Evolutionary conservation across 2,888 invertebrate genomes (phyloP).

Genomic region (Ethmia dodecea): DNA sequence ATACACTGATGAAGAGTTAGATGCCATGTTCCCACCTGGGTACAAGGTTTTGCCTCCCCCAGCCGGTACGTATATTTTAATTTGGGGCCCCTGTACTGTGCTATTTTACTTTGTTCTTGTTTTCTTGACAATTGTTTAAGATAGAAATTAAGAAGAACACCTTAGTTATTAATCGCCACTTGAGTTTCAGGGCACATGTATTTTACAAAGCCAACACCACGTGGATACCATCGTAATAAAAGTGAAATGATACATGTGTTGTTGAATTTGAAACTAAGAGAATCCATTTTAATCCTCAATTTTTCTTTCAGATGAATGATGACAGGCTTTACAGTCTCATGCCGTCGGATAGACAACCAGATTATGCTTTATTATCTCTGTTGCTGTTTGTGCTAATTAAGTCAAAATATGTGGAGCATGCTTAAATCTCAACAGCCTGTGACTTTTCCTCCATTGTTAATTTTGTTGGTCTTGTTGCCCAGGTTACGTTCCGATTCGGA

Average conservation of each 20-base stretch:
- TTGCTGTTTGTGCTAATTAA: slow-evolving; percentile 31
- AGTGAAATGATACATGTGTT: slow-evolving; percentile 49
- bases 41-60: slow-evolving; percentile 98
- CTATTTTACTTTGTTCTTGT: slow-evolving; percentile 8
- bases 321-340: slow-evolving; percentile 63
- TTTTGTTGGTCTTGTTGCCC: slow-evolving; percentile 50
- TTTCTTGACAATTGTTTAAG: slow-evolving; percentile 21
- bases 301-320: slow-evolving; percentile 75
- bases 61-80: slow-evolving; percentile 78
- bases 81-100: slow-evolving; percentile 7
- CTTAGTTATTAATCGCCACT: slow-evolving; percentile 63
- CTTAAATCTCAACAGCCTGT: slow-evolving; percentile 22
- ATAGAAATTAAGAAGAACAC: slow-evolving; percentile 33
- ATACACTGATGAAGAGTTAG: slow-evolving; percentile 97
- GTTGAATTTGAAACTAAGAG: slow-evolving; percentile 39
- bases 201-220: slow-evolving; percentile 47
- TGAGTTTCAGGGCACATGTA: slow-evolving; percentile 75
- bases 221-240: slow-evolving; percentile 38
- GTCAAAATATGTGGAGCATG: slow-evolving; percentile 15
- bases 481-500: slow-evolving; percentile 96
- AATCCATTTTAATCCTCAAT: slow-evolving; percentile 56
- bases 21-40: slow-evolving; percentile 98
- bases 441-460: slow-evolving; percentile 27
- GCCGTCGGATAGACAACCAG: slow-evolving; percentile 57
- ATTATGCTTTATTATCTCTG: slow-evolving; percentile 41